Conservation (phyloP, 2,888 invertebrate genomes). For the Orchestes rusci region DNA sequence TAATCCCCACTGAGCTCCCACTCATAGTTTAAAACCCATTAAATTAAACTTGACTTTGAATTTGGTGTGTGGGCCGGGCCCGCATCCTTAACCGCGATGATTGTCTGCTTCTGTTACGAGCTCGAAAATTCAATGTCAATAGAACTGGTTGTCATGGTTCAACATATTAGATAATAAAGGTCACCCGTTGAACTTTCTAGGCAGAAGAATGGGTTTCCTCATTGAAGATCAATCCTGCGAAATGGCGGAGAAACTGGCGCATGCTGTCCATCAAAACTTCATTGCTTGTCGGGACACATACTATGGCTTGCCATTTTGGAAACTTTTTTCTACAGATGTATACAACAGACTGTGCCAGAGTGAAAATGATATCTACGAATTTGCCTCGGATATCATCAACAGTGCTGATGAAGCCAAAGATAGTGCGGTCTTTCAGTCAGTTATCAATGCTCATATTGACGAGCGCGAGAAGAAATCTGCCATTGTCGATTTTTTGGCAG, state of each 20-base stretch:
- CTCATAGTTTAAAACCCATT: too few species aligned
- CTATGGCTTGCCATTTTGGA: conserved; percentile 78
- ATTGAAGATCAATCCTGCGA: conserved; percentile 39
- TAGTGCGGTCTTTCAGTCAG: conserved; percentile 66
- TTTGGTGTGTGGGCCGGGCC: conserved; percentile 8
- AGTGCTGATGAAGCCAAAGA: conserved; percentile 52
- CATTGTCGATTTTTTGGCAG: conserved; percentile 79
- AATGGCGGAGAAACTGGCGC: conserved; percentile 56
- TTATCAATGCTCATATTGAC: conserved; percentile 65
- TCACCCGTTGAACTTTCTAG: too few species aligned
- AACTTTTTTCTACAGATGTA: conserved; percentile 64
- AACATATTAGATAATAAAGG: too few species aligned
- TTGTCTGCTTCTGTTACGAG: too few species aligned
- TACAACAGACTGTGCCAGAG: conserved; percentile 64
- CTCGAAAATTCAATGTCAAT: conserved; percentile 6
- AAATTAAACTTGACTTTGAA: conserved; percentile 18
- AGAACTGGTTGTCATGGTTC: too few species aligned
- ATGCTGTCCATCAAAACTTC: conserved; percentile 72
- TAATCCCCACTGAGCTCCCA: too few species aligned
- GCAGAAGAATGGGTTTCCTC: conserved; percentile 70
- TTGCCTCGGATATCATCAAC: conserved; percentile 72
- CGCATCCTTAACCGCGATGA: conserved; percentile 4
- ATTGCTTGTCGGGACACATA: conserved; percentile 67
- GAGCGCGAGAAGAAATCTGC: conserved; percentile 77
- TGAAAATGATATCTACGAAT: conserved; percentile 70